phyloP scores from a whole-genome alignment of 2,797 vertebrate species.

The Chelmon rostratus region DNA sequence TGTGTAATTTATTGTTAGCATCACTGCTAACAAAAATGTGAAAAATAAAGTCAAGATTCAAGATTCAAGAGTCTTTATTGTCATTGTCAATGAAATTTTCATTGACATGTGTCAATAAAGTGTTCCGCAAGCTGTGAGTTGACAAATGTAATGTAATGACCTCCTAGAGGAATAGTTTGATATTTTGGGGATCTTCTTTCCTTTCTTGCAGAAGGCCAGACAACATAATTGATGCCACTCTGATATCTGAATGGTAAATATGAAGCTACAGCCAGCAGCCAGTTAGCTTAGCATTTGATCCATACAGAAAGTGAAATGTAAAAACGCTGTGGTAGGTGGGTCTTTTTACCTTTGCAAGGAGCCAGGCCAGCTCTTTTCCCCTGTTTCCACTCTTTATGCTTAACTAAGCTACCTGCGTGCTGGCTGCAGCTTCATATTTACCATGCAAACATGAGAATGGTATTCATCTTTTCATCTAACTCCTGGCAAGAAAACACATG shows the following conservation, averaged over 20 bases:
- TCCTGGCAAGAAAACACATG: background rate
- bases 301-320: too few species aligned
- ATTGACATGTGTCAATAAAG: too few species aligned
- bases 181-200: background rate
- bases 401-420: background rate
- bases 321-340: background rate
- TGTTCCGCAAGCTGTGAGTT: background rate
- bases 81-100: too few species aligned
- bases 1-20: background rate
- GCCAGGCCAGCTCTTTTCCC: background rate
- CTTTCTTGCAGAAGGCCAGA: background rate
- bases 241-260: too few species aligned
- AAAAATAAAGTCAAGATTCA: too few species aligned
- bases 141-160: background rate
- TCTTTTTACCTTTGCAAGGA: background rate
- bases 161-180: background rate
- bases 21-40: background rate
- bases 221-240: too few species aligned
- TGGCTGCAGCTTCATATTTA: background rate
- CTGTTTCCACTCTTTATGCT: background rate
- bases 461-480: background rate
- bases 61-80: too few species aligned
- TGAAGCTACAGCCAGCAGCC: too few species aligned
- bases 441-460: background rate
- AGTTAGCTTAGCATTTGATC: too few species aligned